Evolutionary conservation across 2,888 invertebrate genomes (phyloP).

Genomic region (Cephus pygmeus): DNA sequence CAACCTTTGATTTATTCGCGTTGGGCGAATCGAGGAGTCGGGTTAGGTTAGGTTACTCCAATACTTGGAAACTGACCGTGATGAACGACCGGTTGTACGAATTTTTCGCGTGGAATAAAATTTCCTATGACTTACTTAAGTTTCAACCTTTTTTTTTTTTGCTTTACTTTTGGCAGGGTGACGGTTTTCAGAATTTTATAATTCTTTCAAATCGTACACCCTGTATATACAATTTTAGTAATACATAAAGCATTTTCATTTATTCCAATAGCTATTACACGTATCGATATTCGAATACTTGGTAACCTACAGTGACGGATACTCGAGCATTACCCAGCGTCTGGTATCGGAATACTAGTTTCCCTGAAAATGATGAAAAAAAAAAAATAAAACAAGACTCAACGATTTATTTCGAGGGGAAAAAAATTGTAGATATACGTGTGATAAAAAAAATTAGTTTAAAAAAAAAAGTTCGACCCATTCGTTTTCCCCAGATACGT

Average conservation of each 20-base stretch:
- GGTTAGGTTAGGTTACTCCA: background rate
- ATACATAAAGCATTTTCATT: background rate
- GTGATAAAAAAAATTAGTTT: background rate
- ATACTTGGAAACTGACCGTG: background rate
- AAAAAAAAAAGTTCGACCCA: background rate
- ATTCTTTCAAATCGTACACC: background rate
- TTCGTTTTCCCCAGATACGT: background rate
- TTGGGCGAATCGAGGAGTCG: background rate
- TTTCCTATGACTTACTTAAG: background rate
- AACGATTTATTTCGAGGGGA: too few species aligned
- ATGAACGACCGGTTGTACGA: background rate
- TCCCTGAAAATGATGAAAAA: background rate
- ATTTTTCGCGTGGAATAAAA: background rate
- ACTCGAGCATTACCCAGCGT: background rate
- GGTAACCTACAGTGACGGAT: background rate
- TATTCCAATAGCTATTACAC: background rate
- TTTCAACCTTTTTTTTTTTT: background rate
- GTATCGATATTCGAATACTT: background rate
- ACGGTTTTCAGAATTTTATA: background rate
- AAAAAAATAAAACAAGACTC: too few species aligned
- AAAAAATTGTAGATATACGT: too few species aligned
- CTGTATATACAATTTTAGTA: background rate
- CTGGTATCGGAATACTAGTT: background rate
- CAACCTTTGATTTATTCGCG: background rate
- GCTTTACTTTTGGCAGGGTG: background rate